Conservation (phyloP, 23 tunicate species). For the Pegea sp. region DNA sequence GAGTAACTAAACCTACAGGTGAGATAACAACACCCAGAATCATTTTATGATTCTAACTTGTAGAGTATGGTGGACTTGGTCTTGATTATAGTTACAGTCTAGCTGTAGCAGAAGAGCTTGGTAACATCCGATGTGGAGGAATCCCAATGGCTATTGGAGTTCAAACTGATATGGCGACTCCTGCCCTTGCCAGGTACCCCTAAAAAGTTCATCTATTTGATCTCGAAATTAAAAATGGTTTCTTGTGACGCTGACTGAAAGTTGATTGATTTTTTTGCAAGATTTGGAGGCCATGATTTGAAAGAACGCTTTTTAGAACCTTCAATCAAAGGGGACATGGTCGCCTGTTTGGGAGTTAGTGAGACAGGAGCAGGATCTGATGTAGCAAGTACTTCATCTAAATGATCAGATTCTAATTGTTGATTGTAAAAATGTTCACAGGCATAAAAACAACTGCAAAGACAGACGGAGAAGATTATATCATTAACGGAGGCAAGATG, state of each 20-base stretch:
- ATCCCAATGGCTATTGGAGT: conserved; percentile 92
- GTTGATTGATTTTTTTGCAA: conserved; percentile 1
- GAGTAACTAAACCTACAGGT: conserved; percentile 77
- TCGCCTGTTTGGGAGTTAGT: conserved; percentile 87
- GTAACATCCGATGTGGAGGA: conserved; percentile 60
- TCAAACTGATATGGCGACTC: conserved; percentile 98
- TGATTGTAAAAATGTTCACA: neutral
- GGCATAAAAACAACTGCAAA: conserved; percentile 66
- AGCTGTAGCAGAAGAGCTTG: conserved; percentile 83
- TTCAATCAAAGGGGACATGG: conserved; percentile 82
- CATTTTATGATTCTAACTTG: too few relatives aligned
- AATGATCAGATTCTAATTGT: neutral
- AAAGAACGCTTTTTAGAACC: conserved; percentile 83
- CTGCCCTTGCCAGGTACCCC: conserved; percentile 60
- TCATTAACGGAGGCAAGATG: conserved; percentile 95
- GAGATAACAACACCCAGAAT: too few relatives aligned
- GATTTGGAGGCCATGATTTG: conserved; percentile 84
- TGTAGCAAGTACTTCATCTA: conserved; percentile 49
- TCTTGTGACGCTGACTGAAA: neutral
- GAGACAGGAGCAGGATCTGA: conserved; percentile 91
- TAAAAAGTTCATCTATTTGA: neutral
- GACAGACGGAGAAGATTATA: conserved; percentile 66
- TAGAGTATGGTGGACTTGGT: conserved; percentile 95
- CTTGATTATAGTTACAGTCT: conserved; percentile 78
- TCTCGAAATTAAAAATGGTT: neutral